phyloP scores from a whole-genome alignment of 2,797 vertebrate species.

The Poeciliopsis infans region DNA sequence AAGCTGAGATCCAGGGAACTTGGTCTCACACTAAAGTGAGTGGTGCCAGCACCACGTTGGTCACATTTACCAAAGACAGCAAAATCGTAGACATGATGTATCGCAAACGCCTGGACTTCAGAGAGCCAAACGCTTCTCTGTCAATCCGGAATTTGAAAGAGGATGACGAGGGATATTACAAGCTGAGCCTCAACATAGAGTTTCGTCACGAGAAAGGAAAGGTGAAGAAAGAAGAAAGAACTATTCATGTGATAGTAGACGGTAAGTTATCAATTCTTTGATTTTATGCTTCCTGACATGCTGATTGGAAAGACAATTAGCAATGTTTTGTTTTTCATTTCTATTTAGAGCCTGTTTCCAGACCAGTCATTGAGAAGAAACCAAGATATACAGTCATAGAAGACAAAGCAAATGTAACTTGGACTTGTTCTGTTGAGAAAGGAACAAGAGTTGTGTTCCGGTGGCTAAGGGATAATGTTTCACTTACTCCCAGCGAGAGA shows the following conservation, averaged over 20 bases:
- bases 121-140: conserved; percentile 85
- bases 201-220: conserved; percentile 53
- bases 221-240: conserved; percentile 79
- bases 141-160: conserved; percentile 80
- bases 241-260: conserved; percentile 88
- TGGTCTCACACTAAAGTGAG: conserved; percentile 85
- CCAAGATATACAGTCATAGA: conserved; percentile 87
- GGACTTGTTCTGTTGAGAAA: conserved; percentile 83
- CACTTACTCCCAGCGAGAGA: conserved; percentile 69
- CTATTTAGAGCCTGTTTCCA: conserved; percentile 85
- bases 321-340: background rate
- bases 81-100: conserved; percentile 79
- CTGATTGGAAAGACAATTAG: background rate
- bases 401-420: conserved; percentile 88
- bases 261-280: conserved; percentile 80
- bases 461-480: conserved; percentile 87
- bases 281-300: background rate
- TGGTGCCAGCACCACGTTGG: conserved; percentile 77
- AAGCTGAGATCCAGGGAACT: conserved; percentile 87
- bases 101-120: conserved; percentile 84
- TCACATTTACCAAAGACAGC: conserved; percentile 82
- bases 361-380: conserved; percentile 79
- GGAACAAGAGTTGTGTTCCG: conserved; percentile 87
- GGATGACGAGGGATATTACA: conserved; percentile 88
- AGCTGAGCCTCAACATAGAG: conserved; percentile 86